These are phyloP conservation scores for Takifugu flavidus DNA, from an alignment of 2,113 vertebrate genomes.

Conservation along the genomic window DNA sequence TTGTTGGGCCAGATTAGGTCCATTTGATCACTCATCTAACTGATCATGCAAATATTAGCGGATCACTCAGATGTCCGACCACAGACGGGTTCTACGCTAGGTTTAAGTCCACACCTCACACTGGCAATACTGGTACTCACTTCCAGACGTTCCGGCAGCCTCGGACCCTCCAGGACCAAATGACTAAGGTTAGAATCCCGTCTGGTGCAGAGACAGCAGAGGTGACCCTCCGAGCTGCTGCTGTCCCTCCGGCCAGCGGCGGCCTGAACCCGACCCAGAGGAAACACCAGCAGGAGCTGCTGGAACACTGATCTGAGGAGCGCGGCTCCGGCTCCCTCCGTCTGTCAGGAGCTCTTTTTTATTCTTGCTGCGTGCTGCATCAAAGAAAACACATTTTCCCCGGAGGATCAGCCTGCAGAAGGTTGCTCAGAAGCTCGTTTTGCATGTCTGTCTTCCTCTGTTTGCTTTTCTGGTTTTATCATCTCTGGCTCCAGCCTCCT, in stretches of 20 bases:
- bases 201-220: too few relatives aligned
- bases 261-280: constrained; percentile 19
- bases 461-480: background rate
- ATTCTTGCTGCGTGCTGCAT: background rate
- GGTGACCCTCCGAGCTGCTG: background rate
- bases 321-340: constrained; percentile 1
- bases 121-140: too few relatives aligned
- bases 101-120: too few relatives aligned
- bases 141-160: background rate
- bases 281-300: constrained; percentile 65
- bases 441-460: background rate
- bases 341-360: background rate
- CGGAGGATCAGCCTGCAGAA: constrained; percentile 10
- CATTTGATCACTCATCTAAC: too few relatives aligned
- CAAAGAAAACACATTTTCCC: constrained; percentile 5
- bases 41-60: too few relatives aligned
- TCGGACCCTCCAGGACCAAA: constrained; percentile 30
- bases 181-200: too few relatives aligned
- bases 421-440: background rate
- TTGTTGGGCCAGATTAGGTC: too few relatives aligned
- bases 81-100: too few relatives aligned
- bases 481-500: too few relatives aligned
- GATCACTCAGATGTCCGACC: too few relatives aligned
- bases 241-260: constrained; percentile 37
- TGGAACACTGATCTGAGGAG: constrained; percentile 54